A percentile compares a stretch with the other conserved stretches of the same genome.
Evolutionary conservation across 2,113 vertebrate species (phyloP).

Genomic region (Leptodactylus fuscus): DNA sequence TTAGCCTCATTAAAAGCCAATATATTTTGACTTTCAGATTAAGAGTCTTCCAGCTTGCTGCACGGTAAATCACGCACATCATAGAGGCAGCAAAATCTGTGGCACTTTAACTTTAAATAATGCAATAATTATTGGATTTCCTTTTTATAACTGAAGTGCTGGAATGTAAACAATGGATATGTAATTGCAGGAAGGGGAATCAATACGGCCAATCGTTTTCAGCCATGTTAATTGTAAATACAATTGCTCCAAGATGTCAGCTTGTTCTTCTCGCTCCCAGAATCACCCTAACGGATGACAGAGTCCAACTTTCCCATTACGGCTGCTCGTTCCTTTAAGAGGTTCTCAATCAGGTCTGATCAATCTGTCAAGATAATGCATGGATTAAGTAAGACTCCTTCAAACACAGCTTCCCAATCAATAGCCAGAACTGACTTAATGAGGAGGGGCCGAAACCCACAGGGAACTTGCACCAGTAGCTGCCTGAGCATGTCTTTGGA

Average conservation of each 20-base stretch:
- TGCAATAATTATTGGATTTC: slow-evolving; percentile 99
- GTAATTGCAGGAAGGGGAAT: slow-evolving; percentile 99
- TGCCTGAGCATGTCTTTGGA: slow-evolving; percentile 69
- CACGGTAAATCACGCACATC: slow-evolving; percentile 83
- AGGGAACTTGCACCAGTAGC: slow-evolving; percentile 80
- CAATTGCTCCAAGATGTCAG: slow-evolving; percentile 90
- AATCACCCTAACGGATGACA: slow-evolving; percentile 89
- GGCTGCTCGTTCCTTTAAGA: slow-evolving; percentile 95
- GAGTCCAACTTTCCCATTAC: slow-evolving; percentile 92
- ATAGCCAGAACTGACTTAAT: slow-evolving; percentile 92
- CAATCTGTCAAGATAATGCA: slow-evolving; percentile 98
- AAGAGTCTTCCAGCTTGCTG: slow-evolving; percentile 81
- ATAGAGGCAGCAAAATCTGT: slow-evolving; percentile 88
- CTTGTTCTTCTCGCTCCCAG: slow-evolving; percentile 84
- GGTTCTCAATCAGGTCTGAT: slow-evolving; percentile 98
- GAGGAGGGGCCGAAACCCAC: slow-evolving; percentile 89
- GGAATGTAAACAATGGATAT: slow-evolving; percentile 99
- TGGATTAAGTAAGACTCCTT: slow-evolving; percentile 92
- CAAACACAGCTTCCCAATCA: slow-evolving; percentile 90
- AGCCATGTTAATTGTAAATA: slow-evolving; percentile 98
- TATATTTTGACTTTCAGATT: slow-evolving; percentile 77
- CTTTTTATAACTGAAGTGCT: slow-evolving; percentile 98
- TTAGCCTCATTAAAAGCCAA: slow-evolving; percentile 81
- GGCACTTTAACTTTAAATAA: slow-evolving; percentile 99
- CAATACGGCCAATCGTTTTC: slow-evolving; percentile 99